Base-by-base conservation (phyloP, 2,888 invertebrate genomes). In the Cylloceria caligata region DNA sequence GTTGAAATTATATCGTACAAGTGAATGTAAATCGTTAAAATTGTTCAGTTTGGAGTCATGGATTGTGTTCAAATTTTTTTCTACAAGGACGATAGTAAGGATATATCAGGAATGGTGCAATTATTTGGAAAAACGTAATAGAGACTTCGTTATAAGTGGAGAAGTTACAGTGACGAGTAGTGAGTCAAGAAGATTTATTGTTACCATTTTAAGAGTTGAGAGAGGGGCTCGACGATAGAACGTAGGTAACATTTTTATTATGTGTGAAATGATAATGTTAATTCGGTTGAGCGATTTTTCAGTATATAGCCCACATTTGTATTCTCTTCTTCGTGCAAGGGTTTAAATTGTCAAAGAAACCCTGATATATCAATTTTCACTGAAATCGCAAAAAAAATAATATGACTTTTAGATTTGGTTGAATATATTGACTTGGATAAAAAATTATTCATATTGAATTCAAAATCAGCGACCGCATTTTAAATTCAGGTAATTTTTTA, bases 121-220 rank as follows among this genome's bases (percentile, higher is more conserved):
- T 4, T 36, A 11, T 49, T 39, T 52, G 16, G 16, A 24, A 52
- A 39, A 65, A 27, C 24, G 16, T 11, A 19, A 42, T 65, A 30
- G 16, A 76, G 69, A 76, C 30, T 62, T 69, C 4, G 21, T 47
- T 9, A 39, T 39, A 21, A 62, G 45, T n/a, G 30, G 7, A 30
- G 42, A 30, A 60, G 60, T 21, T 11, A 39, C 3, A 19, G 24
- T 39, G 60, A 75, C 30, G 21, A 68, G 64, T 64, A 64, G n/a
- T 11, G 64, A 64, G 52, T 6, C 16, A 30, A 30, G 0, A 52
- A 27, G 45, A 27, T 39, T 64, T 42, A 11, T 21, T 65, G n/a
- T 11, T 27, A 5, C 16, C 16, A 16, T 45, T 55, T 45, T 21
- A 62, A 36, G 9, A 11, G 36, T 19, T 19, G 19, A 0, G 16